Evolutionary conservation across 2,888 invertebrate species (phyloP).

Genomic region (Napeogenes sylphis): DNA sequence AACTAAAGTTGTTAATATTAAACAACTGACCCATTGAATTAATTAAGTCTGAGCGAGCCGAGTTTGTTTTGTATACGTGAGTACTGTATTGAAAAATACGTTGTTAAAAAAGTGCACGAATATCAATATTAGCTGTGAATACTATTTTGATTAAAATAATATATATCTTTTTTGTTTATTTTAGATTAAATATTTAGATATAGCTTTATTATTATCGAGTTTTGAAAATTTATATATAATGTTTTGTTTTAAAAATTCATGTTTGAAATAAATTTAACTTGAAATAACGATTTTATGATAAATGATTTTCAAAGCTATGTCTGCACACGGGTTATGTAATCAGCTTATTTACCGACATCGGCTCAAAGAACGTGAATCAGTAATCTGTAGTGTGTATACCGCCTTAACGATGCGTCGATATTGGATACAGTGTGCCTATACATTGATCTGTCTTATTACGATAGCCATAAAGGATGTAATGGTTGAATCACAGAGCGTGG

Average conservation of each 20-base stretch:
- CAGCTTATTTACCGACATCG: constrained; percentile 29
- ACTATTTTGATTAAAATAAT: no score
- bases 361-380: constrained; percentile 29
- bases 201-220: no score
- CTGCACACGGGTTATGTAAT: constrained; percentile 26
- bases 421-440: constrained; percentile 10
- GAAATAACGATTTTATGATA: constrained; percentile 20
- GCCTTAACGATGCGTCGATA: constrained; percentile 27
- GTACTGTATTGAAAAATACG: no score
- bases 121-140: no score
- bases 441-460: constrained; percentile 17
- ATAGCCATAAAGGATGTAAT: constrained; percentile 12
- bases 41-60: constrained; percentile 31
- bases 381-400: constrained; percentile 25
- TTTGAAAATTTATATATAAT: no score
- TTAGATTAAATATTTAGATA: no score
- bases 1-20: constrained; percentile 36
- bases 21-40: constrained; percentile 34
- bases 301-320: constrained; percentile 19
- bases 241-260: no score
- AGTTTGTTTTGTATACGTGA: constrained; percentile 14
- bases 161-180: no score
- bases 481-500: constrained; percentile 9
- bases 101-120: no score
- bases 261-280: background rate